A percentile compares a stretch with the other conserved stretches of the same genome.
These are phyloP conservation scores for Eremobia ochroleuca DNA, from an alignment of 2,888 invertebrate species.

Conservation along the genomic window DNA sequence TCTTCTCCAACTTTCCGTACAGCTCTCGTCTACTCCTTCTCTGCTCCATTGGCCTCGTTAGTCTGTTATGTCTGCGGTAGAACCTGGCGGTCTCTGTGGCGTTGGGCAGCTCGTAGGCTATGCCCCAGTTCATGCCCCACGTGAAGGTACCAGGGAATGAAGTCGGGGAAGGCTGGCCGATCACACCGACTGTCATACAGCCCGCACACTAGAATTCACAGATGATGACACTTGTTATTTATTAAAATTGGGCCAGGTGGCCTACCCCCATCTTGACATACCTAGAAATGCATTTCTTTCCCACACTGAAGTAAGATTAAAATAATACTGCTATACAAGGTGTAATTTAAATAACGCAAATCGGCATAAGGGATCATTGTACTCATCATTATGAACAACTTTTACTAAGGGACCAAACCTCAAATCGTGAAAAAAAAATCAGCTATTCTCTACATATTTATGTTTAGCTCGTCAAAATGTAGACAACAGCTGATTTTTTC, in stretches of 20 bases:
- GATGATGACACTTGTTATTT: neutral
- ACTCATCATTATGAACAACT: too few species aligned
- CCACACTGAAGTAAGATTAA: neutral
- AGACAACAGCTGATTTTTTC: too few species aligned
- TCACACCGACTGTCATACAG: slow-evolving; percentile 90
- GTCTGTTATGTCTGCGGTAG: slow-evolving; percentile 76
- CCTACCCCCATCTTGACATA: neutral
- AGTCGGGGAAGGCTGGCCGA: slow-evolving; percentile 83
- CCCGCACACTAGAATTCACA: slow-evolving; percentile 87
- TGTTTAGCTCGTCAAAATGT: too few species aligned
- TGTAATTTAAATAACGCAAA: too few species aligned
- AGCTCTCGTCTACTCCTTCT: slow-evolving; percentile 93
- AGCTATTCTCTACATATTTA: too few species aligned
- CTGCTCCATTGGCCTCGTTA: slow-evolving; percentile 86
- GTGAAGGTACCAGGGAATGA: slow-evolving; percentile 91
- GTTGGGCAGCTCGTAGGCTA: slow-evolving; percentile 92
- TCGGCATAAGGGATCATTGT: too few species aligned
- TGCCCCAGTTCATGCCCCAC: slow-evolving; percentile 94
- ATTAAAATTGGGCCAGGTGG: neutral
- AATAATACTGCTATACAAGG: neutral
- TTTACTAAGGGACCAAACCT: too few species aligned
- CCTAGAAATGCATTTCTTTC: neutral
- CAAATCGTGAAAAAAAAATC: too few species aligned
- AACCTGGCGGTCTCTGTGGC: slow-evolving; percentile 86
- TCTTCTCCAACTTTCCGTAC: slow-evolving; percentile 93